phyloP scores from a whole-genome alignment of 1,140 invertebrate genomes.

The Polyergus mexicanus region DNA sequence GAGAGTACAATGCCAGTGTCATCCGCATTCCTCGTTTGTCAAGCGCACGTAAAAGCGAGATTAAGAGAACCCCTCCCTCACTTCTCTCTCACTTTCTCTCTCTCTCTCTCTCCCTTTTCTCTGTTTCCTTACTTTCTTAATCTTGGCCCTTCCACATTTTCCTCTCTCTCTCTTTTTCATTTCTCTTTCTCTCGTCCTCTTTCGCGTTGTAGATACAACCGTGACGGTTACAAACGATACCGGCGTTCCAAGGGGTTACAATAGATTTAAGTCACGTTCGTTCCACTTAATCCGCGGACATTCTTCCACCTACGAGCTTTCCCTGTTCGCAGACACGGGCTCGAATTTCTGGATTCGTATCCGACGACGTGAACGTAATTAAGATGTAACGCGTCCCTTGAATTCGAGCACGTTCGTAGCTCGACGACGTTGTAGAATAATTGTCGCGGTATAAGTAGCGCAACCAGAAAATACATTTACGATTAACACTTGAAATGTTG shows the following conservation, averaged over 20 bases:
- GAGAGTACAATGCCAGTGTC: conserved; percentile 68
- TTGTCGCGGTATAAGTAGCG: conserved; percentile 42
- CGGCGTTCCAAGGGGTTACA: conserved; percentile 71
- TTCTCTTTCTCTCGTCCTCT: conserved; percentile 36
- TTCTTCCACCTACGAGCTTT: conserved; percentile 69
- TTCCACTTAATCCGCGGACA: conserved; percentile 71
- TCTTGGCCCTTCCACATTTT: no score
- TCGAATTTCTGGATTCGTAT: conserved; percentile 60
- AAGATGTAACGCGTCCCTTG: conserved; percentile 63
- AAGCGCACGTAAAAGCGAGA: conserved; percentile 71
- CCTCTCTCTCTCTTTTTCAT: conserved; percentile 2
- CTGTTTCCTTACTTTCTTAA: neutral
- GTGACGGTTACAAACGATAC: conserved; percentile 75
- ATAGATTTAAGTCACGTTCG: conserved; percentile 78
- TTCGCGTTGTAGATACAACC: conserved; percentile 64
- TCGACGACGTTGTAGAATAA: conserved; percentile 44
- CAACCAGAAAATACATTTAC: neutral
- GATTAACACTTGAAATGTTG: neutral
- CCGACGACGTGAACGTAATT: conserved; percentile 68
- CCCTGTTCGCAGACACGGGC: conserved; percentile 42
- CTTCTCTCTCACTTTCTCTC: neutral
- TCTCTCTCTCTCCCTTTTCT: conserved; percentile 25
- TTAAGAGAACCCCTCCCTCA: conserved; percentile 72
- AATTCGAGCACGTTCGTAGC: conserved; percentile 43
- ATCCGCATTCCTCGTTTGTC: conserved; percentile 78